These are phyloP conservation scores for Andrena flavipes DNA, from an alignment of 2,888 invertebrate species.

Conservation along the genomic window DNA sequence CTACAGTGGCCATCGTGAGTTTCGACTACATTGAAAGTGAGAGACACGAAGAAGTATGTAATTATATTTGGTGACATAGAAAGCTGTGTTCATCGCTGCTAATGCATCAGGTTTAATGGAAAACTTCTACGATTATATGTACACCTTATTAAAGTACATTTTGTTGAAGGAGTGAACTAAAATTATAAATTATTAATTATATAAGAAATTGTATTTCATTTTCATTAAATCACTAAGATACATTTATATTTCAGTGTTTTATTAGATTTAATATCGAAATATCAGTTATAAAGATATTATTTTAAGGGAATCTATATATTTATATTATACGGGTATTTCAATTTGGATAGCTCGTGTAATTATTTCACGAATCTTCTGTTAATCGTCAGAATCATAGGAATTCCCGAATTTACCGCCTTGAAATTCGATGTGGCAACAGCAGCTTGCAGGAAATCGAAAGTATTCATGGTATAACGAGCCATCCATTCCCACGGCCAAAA, in stretches of 20 bases:
- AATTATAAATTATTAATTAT: not conserved
- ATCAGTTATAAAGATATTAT: too few species aligned
- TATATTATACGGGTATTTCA: too few species aligned
- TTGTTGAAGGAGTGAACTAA: not conserved
- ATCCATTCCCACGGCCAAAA: conserved; percentile 86
- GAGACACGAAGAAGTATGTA: not conserved
- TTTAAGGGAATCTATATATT: too few species aligned
- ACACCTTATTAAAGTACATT: not conserved
- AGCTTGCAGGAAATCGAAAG: conserved; percentile 90
- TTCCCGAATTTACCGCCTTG: conserved; percentile 13
- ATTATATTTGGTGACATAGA: not conserved
- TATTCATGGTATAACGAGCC: conserved; percentile 85
- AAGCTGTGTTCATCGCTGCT: not conserved
- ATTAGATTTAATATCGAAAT: too few species aligned
- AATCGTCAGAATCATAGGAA: not conserved
- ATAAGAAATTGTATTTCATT: too few species aligned
- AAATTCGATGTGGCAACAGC: conserved; percentile 87
- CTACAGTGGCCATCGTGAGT: not conserved
- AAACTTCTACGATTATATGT: too few species aligned
- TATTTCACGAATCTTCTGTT: not conserved
- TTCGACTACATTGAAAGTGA: conserved; percentile 8
- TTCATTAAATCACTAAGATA: too few species aligned
- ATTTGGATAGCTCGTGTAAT: not conserved
- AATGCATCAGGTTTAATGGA: too few species aligned
- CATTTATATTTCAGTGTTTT: too few species aligned